These are phyloP conservation scores for Andrena bucephala DNA, from an alignment of 2,888 invertebrate genomes.

Conservation along the genomic window DNA sequence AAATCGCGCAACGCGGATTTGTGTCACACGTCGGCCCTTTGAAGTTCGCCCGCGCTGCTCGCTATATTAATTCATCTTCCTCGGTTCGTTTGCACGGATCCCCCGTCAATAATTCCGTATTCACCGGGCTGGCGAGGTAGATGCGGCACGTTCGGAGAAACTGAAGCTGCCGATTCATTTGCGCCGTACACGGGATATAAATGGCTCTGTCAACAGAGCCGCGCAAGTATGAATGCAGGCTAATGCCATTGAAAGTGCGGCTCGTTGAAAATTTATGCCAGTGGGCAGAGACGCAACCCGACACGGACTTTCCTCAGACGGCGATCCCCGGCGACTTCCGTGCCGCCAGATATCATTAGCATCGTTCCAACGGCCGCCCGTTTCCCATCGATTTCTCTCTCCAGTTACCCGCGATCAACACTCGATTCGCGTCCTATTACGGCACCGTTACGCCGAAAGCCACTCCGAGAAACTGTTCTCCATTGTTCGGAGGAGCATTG, in stretches of 20 bases:
- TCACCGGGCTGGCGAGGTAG: constrained; percentile 1
- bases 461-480: not conserved
- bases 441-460: not conserved
- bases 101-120: constrained; percentile 27
- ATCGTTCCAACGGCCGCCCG: not conserved
- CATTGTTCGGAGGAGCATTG: not conserved
- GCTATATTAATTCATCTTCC: constrained; percentile 14
- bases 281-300: not conserved
- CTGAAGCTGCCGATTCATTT: constrained; percentile 16
- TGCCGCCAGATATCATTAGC: not conserved
- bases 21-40: constrained; percentile 9
- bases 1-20: constrained; percentile 1
- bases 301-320: not conserved
- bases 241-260: constrained; percentile 8
- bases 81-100: constrained; percentile 24
- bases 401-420: not conserved
- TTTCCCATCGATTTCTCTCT: constrained; percentile 6
- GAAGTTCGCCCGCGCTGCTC: not conserved
- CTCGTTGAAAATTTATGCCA: constrained; percentile 15
- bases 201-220: constrained; percentile 27
- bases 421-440: not conserved
- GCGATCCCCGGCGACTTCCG: not conserved
- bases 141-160: not conserved
- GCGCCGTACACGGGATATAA: not conserved
- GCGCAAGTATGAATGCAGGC: constrained; percentile 9